Percentiles rank a stretch among this genome's conserved stretches.
Evolutionary conservation across 2,888 invertebrate genomes (phyloP).

Genomic region (Drosophila barbarae): DNA sequence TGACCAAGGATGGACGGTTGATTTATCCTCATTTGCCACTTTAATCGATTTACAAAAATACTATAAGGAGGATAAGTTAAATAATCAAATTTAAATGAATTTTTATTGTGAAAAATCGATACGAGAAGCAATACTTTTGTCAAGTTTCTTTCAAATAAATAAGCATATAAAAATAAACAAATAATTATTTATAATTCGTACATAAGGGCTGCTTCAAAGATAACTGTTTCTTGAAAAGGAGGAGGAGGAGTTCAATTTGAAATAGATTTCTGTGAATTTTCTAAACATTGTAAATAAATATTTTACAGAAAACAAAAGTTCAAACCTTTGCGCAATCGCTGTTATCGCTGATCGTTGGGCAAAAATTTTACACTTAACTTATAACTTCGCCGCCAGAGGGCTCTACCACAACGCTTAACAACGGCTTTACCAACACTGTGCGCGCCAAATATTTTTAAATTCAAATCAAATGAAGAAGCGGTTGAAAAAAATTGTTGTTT

Average conservation of each 20-base stretch:
- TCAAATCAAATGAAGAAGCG: neutral
- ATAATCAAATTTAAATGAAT: neutral
- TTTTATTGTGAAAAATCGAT: neutral
- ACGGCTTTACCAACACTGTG: constrained; percentile 49
- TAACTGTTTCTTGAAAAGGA: too few species aligned
- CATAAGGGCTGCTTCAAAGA: too few species aligned
- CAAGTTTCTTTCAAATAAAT: neutral
- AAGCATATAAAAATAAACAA: too few species aligned
- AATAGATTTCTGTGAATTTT: neutral
- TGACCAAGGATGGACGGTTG: neutral
- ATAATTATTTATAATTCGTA: too few species aligned
- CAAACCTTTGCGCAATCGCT: neutral
- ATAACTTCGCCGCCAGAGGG: neutral
- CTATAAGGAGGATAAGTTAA: neutral
- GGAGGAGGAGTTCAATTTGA: neutral
- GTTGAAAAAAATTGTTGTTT: too few species aligned
- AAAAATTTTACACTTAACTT: neutral
- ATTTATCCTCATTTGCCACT: neutral
- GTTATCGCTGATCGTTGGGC: constrained; percentile 6
- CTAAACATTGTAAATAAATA: neutral
- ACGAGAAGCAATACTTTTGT: too few species aligned
- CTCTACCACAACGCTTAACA: constrained; percentile 36
- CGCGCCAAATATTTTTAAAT: neutral
- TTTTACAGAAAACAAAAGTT: neutral
- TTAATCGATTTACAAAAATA: constrained; percentile 8